A percentile compares a stretch with the other conserved stretches of the same genome.
Evolutionary conservation across 2,888 invertebrate species (phyloP).

Genomic region (Monopis laevigella): DNA sequence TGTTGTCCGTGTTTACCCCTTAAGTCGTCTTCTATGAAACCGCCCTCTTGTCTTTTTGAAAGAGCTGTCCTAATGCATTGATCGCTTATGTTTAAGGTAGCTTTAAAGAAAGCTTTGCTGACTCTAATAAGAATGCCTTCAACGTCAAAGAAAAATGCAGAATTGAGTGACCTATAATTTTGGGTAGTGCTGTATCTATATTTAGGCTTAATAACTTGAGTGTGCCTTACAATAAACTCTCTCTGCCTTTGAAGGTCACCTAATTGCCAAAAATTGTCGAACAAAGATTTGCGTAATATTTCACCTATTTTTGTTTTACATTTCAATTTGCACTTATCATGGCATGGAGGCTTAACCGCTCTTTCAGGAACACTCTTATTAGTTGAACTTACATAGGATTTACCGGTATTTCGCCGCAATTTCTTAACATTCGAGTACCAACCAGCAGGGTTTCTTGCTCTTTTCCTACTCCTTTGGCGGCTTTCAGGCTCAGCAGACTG

Average conservation of each 20-base stretch:
- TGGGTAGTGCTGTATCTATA: slow-evolving; percentile 16
- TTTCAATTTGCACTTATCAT: slow-evolving; percentile 10
- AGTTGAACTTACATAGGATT: slow-evolving; percentile 13
- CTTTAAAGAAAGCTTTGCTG: slow-evolving; percentile 18
- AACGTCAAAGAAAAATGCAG: slow-evolving; percentile 18
- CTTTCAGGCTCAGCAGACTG: too few species aligned
- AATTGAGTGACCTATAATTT: slow-evolving; percentile 16
- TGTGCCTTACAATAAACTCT: slow-evolving; percentile 18
- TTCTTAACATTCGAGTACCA: not conserved
- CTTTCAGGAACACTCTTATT: slow-evolving; percentile 14
- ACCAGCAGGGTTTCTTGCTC: not conserved
- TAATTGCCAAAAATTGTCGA: slow-evolving; percentile 15
- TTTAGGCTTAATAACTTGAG: slow-evolving; percentile 16
- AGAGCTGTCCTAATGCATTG: slow-evolving; percentile 16
- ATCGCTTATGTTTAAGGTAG: slow-evolving; percentile 17
- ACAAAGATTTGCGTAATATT: slow-evolving; percentile 12
- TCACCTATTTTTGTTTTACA: slow-evolving; percentile 7
- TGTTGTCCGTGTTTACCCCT: too few species aligned
- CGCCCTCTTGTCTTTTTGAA: slow-evolving; percentile 10
- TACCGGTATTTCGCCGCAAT: slow-evolving; percentile 11
- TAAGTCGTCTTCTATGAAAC: too few species aligned
- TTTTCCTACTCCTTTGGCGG: not conserved
- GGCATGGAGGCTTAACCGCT: slow-evolving; percentile 11
- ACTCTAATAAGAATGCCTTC: slow-evolving; percentile 15
- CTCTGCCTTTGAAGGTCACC: too few species aligned